These are phyloP conservation scores for Volucella inflata DNA, from an alignment of 2,888 invertebrate genomes.

Conservation along the genomic window DNA sequence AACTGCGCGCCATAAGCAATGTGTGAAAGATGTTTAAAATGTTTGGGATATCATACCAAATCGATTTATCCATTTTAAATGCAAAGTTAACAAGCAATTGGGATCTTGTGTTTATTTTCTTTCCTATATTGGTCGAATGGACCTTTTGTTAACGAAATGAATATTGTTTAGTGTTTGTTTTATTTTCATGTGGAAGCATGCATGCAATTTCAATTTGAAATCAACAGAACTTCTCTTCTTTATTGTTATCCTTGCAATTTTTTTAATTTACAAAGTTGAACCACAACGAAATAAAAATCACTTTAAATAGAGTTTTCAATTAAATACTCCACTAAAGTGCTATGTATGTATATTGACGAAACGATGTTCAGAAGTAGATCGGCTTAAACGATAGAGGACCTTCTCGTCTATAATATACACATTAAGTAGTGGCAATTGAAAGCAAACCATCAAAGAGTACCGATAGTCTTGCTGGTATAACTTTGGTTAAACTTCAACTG, in stretches of 20 bases:
- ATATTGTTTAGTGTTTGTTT: neutral
- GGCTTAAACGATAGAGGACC: conserved; percentile 53
- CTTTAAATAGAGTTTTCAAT: conserved; percentile 64
- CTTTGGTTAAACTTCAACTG: conserved; percentile 43
- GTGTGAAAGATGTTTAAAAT: too few species aligned
- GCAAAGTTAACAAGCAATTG: too few species aligned
- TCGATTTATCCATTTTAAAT: too few species aligned
- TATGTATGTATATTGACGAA: conserved; percentile 37
- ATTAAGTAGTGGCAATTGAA: conserved; percentile 64
- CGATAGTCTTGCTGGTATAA: conserved; percentile 43
- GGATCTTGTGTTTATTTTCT: too few species aligned
- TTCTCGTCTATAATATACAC: conserved; percentile 58
- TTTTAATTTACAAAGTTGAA: conserved; percentile 45
- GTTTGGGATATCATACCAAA: too few species aligned
- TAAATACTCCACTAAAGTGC: conserved; percentile 61
- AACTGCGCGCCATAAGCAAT: too few species aligned
- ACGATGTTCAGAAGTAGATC: conserved; percentile 49
- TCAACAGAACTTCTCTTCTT: conserved; percentile 29
- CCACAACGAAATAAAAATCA: conserved; percentile 55
- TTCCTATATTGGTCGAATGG: too few species aligned
- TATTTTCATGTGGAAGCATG: neutral
- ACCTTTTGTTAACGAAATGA: too few species aligned
- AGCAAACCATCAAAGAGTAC: conserved; percentile 58
- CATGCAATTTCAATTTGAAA: conserved; percentile 35
- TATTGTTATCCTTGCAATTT: conserved; percentile 44